Conservation (phyloP, 1,140 invertebrate species). For the Gerris buenoi region DNA sequence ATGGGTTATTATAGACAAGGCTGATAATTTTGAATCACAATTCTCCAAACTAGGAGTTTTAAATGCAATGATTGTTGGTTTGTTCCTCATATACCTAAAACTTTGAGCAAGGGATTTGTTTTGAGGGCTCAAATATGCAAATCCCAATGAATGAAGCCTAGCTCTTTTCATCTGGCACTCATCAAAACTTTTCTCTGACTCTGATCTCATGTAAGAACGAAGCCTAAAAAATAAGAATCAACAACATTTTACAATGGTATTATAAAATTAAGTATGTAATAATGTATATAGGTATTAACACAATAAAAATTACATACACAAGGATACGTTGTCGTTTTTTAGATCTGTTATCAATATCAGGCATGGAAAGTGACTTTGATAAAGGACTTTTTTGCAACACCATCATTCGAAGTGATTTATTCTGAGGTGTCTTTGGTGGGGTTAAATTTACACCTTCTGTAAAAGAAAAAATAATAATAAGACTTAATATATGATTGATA, state of each 20-base stretch:
- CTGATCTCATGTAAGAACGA: conserved; percentile 52
- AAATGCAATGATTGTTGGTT: conserved; percentile 72
- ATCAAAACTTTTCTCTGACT: conserved; percentile 60
- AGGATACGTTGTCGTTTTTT: conserved; percentile 51
- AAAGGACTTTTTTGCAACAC: conserved; percentile 40
- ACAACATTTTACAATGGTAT: no score
- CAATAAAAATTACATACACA: conserved; percentile 33
- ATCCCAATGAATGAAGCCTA: conserved; percentile 43
- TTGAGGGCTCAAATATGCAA: conserved; percentile 55
- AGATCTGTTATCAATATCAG: conserved; percentile 56
- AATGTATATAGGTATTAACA: conserved; percentile 9
- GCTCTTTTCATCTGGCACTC: conserved; percentile 45
- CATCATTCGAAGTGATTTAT: conserved; percentile 33
- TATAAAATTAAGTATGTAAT: conserved; percentile 3
- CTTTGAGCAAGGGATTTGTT: conserved; percentile 62
- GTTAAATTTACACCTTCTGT: conserved; percentile 13
- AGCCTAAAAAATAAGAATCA: conserved; percentile 42
- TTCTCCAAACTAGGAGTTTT: conserved; percentile 49
- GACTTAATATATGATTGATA: no score
- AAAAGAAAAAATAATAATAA: no score
- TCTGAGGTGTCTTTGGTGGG: conserved; percentile 19
- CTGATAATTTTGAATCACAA: conserved; percentile 33
- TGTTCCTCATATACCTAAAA: conserved; percentile 71
- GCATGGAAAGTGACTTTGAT: conserved; percentile 65
- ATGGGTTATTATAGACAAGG: conserved; percentile 20